phyloP scores from a whole-genome alignment of 2,888 invertebrate genomes.

The Zele albiditarsus region DNA sequence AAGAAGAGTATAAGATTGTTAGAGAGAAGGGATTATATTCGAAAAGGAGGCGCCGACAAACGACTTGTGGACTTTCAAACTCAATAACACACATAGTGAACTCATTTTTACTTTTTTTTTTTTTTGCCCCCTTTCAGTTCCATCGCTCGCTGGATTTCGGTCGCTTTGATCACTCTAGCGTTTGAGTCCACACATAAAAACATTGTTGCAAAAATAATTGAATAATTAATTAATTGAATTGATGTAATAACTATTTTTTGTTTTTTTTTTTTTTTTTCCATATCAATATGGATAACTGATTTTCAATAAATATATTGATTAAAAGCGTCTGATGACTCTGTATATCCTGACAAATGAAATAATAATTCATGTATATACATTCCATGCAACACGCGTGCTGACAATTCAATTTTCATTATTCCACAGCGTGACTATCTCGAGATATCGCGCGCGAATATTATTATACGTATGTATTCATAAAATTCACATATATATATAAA shows the following conservation, averaged over 20 bases:
- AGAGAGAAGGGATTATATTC: constrained; percentile 18
- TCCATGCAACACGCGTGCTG: constrained; percentile 33
- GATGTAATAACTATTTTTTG: not conserved
- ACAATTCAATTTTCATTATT: constrained; percentile 51
- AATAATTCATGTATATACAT: not conserved
- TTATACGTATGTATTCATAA: not conserved
- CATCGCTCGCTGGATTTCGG: not conserved
- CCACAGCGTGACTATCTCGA: constrained; percentile 48
- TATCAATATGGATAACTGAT: constrained; percentile 1
- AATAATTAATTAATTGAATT: not conserved
- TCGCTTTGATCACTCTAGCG: not conserved
- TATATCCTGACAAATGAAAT: not conserved
- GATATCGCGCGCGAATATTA: constrained; percentile 40
- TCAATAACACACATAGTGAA: constrained; percentile 25
- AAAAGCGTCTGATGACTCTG: too few relatives aligned
- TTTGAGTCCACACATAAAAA: too few relatives aligned
- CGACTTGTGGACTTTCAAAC: constrained; percentile 37
- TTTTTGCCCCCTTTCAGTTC: not conserved
- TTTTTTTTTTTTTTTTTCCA: constrained; percentile 12
- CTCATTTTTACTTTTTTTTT: constrained; percentile 26
- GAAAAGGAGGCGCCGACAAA: constrained; percentile 39
- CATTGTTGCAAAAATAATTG: not conserved
- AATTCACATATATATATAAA: not conserved
- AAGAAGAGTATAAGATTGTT: constrained; percentile 16
- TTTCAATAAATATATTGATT: too few relatives aligned